Percentiles rank a stretch among this genome's conserved stretches.
phyloP scores from a whole-genome alignment of 2,113 vertebrate species.

The Elephas maximus region DNA sequence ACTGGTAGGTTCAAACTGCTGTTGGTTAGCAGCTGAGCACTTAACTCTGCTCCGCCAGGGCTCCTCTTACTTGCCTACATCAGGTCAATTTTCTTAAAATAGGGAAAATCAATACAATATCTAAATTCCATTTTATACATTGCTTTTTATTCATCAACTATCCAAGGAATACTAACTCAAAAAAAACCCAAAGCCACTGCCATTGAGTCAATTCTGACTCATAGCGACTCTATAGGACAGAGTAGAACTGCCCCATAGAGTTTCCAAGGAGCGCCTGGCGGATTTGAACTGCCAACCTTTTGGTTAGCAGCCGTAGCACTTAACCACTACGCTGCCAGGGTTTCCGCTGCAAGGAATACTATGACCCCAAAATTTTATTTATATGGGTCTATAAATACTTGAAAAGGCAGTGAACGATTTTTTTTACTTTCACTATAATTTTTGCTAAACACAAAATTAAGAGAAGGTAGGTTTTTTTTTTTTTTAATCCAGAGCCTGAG shows the following conservation, averaged over 20 bases:
- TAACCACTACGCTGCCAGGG: no score
- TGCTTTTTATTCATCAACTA: constrained; percentile 34
- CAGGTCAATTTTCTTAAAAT: constrained; percentile 29
- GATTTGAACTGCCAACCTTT: no score
- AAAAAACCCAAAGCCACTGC: no score
- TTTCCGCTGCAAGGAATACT: neutral
- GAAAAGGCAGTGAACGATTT: constrained; percentile 5
- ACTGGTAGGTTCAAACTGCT: no score
- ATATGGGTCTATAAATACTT: neutral
- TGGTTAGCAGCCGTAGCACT: no score
- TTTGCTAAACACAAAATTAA: constrained; percentile 57
- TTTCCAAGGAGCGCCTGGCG: no score
- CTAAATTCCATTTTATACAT: neutral
- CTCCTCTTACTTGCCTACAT: neutral
- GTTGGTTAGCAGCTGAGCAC: no score
- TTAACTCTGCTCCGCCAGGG: no score
- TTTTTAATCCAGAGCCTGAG: constrained; percentile 32
- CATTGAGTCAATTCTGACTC: no score
- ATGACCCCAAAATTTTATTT: neutral
- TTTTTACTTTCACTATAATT: constrained; percentile 48
- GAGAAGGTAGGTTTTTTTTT: neutral
- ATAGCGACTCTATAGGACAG: no score
- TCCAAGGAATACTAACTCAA: neutral
- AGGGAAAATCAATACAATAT: constrained; percentile 19
- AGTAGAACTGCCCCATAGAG: no score